A percentile compares a stretch with the other conserved stretches of the same genome.
phyloP scores from a whole-genome alignment of 2,888 invertebrate genomes.

The Drosophila mulleri region DNA sequence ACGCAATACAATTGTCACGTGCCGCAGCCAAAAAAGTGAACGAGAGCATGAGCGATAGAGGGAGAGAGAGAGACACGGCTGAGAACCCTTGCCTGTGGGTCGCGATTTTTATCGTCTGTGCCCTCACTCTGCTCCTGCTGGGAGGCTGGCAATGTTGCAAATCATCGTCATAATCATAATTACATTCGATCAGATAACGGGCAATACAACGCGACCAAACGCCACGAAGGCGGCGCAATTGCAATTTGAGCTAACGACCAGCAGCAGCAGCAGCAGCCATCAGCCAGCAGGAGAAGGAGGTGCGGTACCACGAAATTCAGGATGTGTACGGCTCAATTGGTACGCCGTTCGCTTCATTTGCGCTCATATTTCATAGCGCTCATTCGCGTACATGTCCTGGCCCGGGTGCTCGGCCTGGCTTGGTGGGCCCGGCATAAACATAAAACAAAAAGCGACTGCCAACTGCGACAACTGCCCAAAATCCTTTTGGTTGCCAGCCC shows the following conservation, averaged over 20 bases:
- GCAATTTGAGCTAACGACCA: slow-evolving; percentile 76
- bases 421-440: slow-evolving; percentile 68
- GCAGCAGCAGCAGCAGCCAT: slow-evolving; percentile 11
- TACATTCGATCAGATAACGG: slow-evolving; percentile 79
- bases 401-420: slow-evolving; percentile 20
- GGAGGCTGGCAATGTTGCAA: slow-evolving; percentile 71
- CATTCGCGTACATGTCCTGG: slow-evolving; percentile 20
- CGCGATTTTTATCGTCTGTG: slow-evolving; percentile 59
- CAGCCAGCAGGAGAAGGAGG: slow-evolving; percentile 1
- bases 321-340: slow-evolving; percentile 56
- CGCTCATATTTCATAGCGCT: slow-evolving; percentile 70
- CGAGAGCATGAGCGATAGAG: slow-evolving; percentile 5
- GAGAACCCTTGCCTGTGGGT: slow-evolving; percentile 55
- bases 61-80: background rate
- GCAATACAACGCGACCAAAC: slow-evolving; percentile 40
- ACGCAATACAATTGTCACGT: slow-evolving; percentile 70
- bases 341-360: slow-evolving; percentile 68
- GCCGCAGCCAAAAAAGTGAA: slow-evolving; percentile 39
- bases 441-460: slow-evolving; percentile 65
- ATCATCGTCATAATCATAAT: slow-evolving; percentile 81
- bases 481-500: slow-evolving; percentile 45
- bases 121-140: slow-evolving; percentile 14
- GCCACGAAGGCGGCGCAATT: slow-evolving; percentile 58
- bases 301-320: slow-evolving; percentile 13
- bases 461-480: slow-evolving; percentile 56